A percentile compares a stretch with the other conserved stretches of the same genome.
Evolutionary conservation across 2,113 vertebrate species (phyloP).

Genomic region (Tiliqua scincoides): DNA sequence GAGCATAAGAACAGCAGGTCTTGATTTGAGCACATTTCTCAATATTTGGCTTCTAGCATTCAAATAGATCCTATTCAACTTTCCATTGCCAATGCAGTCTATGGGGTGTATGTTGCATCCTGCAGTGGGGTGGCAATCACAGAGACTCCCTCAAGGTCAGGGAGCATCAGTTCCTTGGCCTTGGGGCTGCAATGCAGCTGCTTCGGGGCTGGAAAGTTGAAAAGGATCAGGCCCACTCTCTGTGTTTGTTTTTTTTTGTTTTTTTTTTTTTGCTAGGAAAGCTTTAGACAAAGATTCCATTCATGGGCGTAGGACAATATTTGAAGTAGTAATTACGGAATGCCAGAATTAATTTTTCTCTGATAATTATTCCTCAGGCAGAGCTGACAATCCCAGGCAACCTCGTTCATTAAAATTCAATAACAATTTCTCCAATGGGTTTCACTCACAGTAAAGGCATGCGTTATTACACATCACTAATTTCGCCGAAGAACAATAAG

Average conservation of each 20-base stretch:
- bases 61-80: too few relatives aligned
- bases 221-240: neutral
- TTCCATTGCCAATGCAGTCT: too few relatives aligned
- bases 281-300: constrained; percentile 66
- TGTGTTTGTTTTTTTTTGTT: too few relatives aligned
- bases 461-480: constrained; percentile 71
- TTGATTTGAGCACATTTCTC: constrained; percentile 39
- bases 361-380: constrained; percentile 69
- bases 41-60: neutral
- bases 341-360: constrained; percentile 76
- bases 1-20: too few relatives aligned
- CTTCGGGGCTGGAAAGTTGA: too few relatives aligned
- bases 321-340: constrained; percentile 74
- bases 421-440: constrained; percentile 72
- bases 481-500: constrained; percentile 76
- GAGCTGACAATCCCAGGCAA: constrained; percentile 71
- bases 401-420: constrained; percentile 78
- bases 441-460: constrained; percentile 70
- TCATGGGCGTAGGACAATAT: constrained; percentile 60
- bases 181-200: too few relatives aligned
- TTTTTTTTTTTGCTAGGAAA: constrained; percentile 31
- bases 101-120: too few relatives aligned
- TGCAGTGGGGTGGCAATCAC: too few relatives aligned
- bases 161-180: too few relatives aligned
- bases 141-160: too few relatives aligned